Evolutionary conservation across 2,797 vertebrate genomes (phyloP), one percentile per base, ranked within the genome.

Genomic region (Parauchenoglanis punctatus): DNA sequence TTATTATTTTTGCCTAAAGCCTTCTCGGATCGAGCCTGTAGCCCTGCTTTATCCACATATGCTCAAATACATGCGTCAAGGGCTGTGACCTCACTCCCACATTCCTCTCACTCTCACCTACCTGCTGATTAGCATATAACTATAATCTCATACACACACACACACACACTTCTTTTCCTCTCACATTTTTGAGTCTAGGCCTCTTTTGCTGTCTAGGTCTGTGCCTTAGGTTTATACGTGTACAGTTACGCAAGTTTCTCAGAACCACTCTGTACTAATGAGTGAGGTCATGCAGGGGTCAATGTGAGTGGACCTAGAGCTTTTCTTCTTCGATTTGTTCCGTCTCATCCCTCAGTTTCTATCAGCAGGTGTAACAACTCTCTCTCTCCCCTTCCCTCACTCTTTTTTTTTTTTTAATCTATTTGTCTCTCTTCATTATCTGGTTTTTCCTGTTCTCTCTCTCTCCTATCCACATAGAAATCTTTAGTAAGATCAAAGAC

Each of bases 231-330:
- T 72, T 40, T 44, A 72, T 44, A 23, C 3, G 8, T 72, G 18
- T 44, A 44, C 67, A 85, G 68, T 67, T 58, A 73, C 46, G 70
- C 84, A 72, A 72, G 67, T 70, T 65, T 85, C 86, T 72, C 87
- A 84, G 81, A 86, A 85, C 80, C 83, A 83, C 80, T 82, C 83
- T 88, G 85, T 84, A 35, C 91, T 96, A 95, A 96, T 94, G 93
- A 94, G 92, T 59, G 87, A 91, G 93, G 92, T 94, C 92, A 89
- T 63, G 73, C 17, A 77, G 83, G 90, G 91, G 91, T 93, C 90
- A 85, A 76, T 88, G 88, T 90, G 87, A 90, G 92, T 94, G 92
- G 91, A 92, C 86, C 89, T 89, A 87, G 85, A 87, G 83, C 70
- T 80, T 81, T 84, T 86, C 78, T 81, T 61, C 68, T 35, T 82